Evolutionary conservation across 2,797 vertebrate genomes (phyloP).

Genomic region (Thamnophis elegans): DNA sequence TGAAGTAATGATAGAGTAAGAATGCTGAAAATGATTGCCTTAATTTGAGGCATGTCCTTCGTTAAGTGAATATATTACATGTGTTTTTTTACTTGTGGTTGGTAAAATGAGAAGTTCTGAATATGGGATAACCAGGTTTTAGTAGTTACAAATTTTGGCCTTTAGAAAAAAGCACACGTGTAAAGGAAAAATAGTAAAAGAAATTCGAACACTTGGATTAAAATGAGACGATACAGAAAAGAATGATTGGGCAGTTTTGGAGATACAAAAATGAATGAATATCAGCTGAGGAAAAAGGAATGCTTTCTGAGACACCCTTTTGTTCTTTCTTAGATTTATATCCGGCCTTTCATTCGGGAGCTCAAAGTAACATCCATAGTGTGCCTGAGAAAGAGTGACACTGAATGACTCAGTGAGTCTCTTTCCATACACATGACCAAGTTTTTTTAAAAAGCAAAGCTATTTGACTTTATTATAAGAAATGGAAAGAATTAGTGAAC

Average conservation of each 20-base stretch:
- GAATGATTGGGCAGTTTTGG: not conserved
- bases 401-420: not conserved
- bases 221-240: not conserved
- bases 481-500: not conserved
- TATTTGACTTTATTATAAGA: not conserved
- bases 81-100: not conserved
- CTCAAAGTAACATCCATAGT: not conserved
- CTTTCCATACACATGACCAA: not conserved
- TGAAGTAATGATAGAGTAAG: not conserved
- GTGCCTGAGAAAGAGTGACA: not conserved
- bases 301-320: not conserved
- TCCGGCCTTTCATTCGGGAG: not conserved
- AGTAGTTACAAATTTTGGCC: not conserved
- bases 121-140: not conserved
- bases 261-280: not conserved
- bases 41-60: not conserved
- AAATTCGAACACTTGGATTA: not conserved
- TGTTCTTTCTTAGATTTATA: not conserved
- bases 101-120: not conserved
- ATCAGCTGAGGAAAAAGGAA: not conserved
- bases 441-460: not conserved
- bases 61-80: not conserved
- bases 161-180: not conserved
- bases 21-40: constrained; percentile 3
- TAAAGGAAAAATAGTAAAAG: not conserved